Evolutionary conservation across 2,113 vertebrate genomes (phyloP).

Genomic region (Protobothrops flavoviridis): DNA sequence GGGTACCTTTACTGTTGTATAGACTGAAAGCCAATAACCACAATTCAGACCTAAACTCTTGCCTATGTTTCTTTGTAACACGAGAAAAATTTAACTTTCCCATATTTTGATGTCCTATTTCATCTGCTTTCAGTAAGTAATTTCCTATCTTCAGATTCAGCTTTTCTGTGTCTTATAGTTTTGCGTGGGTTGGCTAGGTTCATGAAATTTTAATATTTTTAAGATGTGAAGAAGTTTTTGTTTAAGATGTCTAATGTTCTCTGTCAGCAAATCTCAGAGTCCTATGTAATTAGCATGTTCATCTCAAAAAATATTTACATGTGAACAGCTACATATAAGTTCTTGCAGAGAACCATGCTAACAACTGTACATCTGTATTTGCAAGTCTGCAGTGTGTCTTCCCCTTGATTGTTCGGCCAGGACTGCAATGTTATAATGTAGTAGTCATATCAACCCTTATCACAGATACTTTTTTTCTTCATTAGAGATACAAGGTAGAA

Average conservation of each 20-base stretch:
- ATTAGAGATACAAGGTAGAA: neutral
- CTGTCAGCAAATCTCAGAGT: neutral
- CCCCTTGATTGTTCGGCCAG: neutral
- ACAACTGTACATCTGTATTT: neutral
- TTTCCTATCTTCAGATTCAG: neutral
- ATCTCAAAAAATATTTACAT: neutral
- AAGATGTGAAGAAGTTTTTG: neutral
- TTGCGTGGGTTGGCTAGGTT: neutral
- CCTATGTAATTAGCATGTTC: neutral
- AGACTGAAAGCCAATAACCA: neutral
- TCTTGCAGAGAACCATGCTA: neutral
- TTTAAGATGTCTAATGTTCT: neutral
- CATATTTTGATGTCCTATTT: neutral
- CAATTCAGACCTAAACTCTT: neutral
- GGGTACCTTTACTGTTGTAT: neutral
- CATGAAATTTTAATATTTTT: neutral
- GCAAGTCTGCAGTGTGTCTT: neutral
- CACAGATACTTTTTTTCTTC: neutral
- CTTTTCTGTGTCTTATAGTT: neutral
- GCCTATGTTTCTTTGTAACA: neutral
- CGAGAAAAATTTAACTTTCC: neutral
- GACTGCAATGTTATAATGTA: neutral
- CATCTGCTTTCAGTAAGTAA: neutral
- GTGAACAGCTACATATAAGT: neutral
- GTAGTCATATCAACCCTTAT: neutral